Conservation (phyloP, 2,888 invertebrate genomes). For the Hartigia nigra region DNA sequence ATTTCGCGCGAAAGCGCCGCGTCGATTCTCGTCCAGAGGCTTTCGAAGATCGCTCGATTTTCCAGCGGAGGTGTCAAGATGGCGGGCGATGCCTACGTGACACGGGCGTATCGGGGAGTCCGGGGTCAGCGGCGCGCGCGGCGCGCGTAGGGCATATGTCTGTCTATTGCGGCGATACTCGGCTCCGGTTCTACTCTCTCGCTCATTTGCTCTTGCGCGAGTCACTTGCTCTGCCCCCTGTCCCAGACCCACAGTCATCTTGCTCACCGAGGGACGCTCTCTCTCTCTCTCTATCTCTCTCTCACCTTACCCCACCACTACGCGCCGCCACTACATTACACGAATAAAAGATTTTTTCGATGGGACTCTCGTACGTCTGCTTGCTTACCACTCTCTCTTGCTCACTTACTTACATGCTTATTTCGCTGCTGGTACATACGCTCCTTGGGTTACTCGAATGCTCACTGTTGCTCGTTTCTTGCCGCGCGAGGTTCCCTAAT, state of each 20-base stretch:
- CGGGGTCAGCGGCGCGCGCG: conserved; percentile 21
- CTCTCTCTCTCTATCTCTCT: background rate
- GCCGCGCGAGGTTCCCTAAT: background rate
- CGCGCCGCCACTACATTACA: background rate
- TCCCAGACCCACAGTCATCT: background rate
- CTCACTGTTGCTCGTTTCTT: background rate
- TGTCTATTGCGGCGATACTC: background rate
- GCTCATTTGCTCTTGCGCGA: background rate
- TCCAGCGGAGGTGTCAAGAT: conserved; percentile 26
- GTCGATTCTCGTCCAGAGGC: conserved; percentile 6
- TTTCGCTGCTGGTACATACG: background rate
- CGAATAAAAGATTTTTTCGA: background rate
- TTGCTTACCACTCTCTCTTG: too few relatives aligned
- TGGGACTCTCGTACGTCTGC: background rate
- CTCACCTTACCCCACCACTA: background rate
- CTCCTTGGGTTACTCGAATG: background rate
- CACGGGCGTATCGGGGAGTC: conserved; percentile 15
- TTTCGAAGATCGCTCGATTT: conserved; percentile 23
- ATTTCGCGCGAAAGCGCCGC: background rate
- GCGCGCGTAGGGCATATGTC: conserved; percentile 21
- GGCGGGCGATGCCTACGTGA: conserved; percentile 27
- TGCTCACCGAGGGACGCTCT: background rate
- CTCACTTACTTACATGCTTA: background rate
- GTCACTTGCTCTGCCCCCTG: background rate
- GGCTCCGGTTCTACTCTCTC: background rate